Evolutionary conservation across 2,113 vertebrate genomes (phyloP).

Genomic region (Saccopteryx leptura): DNA sequence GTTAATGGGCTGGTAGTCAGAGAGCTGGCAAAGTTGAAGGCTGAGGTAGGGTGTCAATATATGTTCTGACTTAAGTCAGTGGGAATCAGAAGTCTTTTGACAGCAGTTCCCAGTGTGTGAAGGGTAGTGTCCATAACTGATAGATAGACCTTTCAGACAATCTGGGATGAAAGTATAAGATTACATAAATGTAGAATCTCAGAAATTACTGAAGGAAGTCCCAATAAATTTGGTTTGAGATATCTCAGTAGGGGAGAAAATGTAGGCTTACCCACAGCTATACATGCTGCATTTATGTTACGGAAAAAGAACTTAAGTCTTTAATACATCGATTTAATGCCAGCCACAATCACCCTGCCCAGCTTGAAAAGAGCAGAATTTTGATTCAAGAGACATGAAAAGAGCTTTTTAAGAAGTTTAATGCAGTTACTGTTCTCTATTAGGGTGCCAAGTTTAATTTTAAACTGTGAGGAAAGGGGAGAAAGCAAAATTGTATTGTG

Average conservation of each 20-base stretch:
- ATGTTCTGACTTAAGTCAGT: not conserved
- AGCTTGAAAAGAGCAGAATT: conserved; percentile 63
- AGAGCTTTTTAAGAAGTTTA: conserved; percentile 63
- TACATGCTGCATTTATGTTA: not conserved
- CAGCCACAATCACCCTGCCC: not conserved
- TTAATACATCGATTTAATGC: conserved; percentile 2
- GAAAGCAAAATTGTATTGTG: conserved; percentile 34
- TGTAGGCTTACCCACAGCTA: not conserved
- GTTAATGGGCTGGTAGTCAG: not conserved
- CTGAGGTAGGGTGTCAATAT: not conserved
- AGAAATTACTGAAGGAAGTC: conserved; percentile 3
- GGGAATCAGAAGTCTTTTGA: not conserved
- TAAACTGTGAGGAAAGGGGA: not conserved
- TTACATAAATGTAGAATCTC: not conserved
- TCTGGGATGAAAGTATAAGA: not conserved
- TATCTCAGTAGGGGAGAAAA: not conserved
- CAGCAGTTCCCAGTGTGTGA: not conserved
- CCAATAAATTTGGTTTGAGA: not conserved
- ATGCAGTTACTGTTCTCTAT: conserved; percentile 67
- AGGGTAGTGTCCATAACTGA: conserved; percentile 1
- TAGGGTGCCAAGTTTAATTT: conserved; percentile 61
- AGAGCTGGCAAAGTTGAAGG: not conserved
- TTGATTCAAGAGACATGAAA: conserved; percentile 70
- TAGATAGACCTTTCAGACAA: not conserved
- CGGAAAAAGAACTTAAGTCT: conserved; percentile 14